Base-by-base conservation (phyloP, 2,888 invertebrate genomes). In the Cyclophora albipunctata region DNA sequence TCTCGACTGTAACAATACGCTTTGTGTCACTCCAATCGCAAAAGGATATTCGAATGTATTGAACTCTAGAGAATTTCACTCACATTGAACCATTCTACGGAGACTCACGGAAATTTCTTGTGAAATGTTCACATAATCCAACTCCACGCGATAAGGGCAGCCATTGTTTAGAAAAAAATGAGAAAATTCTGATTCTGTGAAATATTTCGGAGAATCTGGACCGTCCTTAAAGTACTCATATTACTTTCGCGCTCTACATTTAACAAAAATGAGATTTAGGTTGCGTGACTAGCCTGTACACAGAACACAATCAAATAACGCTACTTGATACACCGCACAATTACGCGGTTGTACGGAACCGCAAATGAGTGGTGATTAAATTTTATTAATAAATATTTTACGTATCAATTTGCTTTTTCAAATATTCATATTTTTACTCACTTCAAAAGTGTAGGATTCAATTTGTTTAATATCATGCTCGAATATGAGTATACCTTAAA, bases 21-120 rank as follows among this genome's bases (percentile, higher is more conserved):
- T 84, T 83, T 85, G 83, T 79, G 78, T 81, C 82, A 77, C 80
- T 81, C 72, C 80, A 81, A 81, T 81, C 78, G 78, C 75, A 75
- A 84, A 82, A 82, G 78, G 79, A 83, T 83, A 82, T 84, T 75
- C 75, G 75, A 78, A 83, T 79, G 81, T 83, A 84, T 83, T 78
- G 82, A 82, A 79, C 75, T 73, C 71, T 60, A 60, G 75, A 76
- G 75, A 78, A 80, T 81, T 81, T 78, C 78, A 76, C 77, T 76
- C 75, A 71, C 77, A 73, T 70, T 70, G 65, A 68, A 62, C 71
- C 69, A 67, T 71, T 74, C 67, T 62, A 62, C 58, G 66, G 64
- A 71, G 71, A 70, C 66, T 73, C 66, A 63, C 66, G 63, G 64
- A 77, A 72, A 74, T 76, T 72, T 67, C 63, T 69, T 59, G 66